Percentiles rank a stretch among this genome's conserved stretches.
Conservation (phyloP, 2,113 vertebrate species). For the Leuciscus idus region DNA sequence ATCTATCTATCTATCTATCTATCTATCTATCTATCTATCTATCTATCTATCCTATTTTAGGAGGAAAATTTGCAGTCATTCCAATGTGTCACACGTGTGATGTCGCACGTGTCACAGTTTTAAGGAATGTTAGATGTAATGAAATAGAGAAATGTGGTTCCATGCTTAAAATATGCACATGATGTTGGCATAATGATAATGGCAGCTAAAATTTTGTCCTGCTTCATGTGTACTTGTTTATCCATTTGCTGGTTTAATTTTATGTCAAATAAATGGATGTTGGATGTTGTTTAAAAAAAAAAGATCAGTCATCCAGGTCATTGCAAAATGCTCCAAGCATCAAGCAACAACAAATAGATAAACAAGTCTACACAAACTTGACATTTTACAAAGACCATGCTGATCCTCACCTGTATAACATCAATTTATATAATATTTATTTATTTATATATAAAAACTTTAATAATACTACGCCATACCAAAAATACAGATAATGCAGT, state of each 20-base stretch:
- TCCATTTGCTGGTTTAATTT: not conserved
- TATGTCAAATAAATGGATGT: not conserved
- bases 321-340: constrained; percentile 6
- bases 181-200: not conserved
- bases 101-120: not conserved
- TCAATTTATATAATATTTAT: not conserved
- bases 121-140: not conserved
- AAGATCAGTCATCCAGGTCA: not conserved
- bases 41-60: too few relatives aligned
- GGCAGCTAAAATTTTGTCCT: not conserved
- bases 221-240: constrained; percentile 10
- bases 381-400: constrained; percentile 5
- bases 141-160: not conserved
- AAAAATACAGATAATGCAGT: not conserved
- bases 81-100: not conserved
- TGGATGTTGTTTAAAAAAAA: not conserved
- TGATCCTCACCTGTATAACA: constrained; percentile 12
- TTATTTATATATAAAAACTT: not conserved
- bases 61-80: too few relatives aligned
- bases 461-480: not conserved
- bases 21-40: too few relatives aligned
- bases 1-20: too few relatives aligned
- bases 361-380: constrained; percentile 2
- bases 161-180: not conserved
- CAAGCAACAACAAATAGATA: constrained; percentile 18